A percentile compares a stretch with the other conserved stretches of the same genome.
These are phyloP conservation scores for Ptilorrhoa leucosticta DNA, from an alignment of 2,113 vertebrate species.

Conservation along the genomic window DNA sequence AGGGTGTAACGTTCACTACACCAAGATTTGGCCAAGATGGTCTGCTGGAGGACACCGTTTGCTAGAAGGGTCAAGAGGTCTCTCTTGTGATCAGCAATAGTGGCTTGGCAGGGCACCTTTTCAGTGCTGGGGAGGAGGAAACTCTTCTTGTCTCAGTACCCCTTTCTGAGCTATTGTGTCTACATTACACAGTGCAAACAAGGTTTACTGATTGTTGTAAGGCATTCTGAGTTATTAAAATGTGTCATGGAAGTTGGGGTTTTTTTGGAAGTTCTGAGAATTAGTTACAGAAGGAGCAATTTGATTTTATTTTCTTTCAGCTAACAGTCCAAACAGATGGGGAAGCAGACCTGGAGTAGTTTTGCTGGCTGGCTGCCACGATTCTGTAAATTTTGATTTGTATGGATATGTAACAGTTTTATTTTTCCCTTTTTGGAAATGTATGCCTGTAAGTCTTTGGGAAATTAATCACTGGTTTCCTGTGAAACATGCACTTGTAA, in stretches of 20 bases:
- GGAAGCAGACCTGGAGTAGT: conserved; percentile 72
- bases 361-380: conserved; percentile 71
- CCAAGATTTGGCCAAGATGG: not conserved
- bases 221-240: conserved; percentile 62
- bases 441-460: conserved; percentile 56
- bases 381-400: conserved; percentile 76
- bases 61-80: not conserved
- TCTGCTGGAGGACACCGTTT: not conserved
- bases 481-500: conserved; percentile 54
- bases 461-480: conserved; percentile 68
- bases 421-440: conserved; percentile 71
- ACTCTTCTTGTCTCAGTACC: not conserved
- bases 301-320: conserved; percentile 74
- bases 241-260: conserved; percentile 14
- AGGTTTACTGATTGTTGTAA: conserved; percentile 59
- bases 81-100: not conserved
- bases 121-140: not conserved
- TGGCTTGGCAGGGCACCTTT: not conserved
- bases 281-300: conserved; percentile 74
- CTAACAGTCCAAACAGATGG: conserved; percentile 77
- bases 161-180: not conserved
- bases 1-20: not conserved
- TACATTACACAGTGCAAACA: not conserved
- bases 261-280: conserved; percentile 68
- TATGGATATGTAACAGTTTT: conserved; percentile 73